Percentiles rank a stretch among this genome's conserved stretches.
Conservation (phyloP, 2,888 invertebrate species). For the Mamestra brassicae region DNA sequence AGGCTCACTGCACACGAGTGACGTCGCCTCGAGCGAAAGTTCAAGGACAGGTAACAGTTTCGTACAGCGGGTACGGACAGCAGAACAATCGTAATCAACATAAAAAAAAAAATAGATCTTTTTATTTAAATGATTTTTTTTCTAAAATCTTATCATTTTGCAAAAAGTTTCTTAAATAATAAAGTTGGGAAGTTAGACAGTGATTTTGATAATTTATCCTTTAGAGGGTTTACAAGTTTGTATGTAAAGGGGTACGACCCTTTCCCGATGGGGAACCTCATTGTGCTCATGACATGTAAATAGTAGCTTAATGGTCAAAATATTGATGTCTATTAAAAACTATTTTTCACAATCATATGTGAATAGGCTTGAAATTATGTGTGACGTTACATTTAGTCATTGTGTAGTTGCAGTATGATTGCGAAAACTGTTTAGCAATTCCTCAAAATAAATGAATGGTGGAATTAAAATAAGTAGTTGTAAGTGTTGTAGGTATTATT, state of each 20-base stretch:
- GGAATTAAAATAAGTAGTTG: slow-evolving; percentile 15
- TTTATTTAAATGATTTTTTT: no score
- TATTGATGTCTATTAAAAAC: slow-evolving; percentile 33
- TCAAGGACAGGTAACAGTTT: slow-evolving; percentile 64
- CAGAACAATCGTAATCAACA: slow-evolving; percentile 47
- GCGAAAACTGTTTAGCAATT: slow-evolving; percentile 38
- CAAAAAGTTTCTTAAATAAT: no score
- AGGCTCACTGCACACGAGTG: slow-evolving; percentile 36
- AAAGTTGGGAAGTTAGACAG: no score
- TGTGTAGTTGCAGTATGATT: slow-evolving; percentile 20
- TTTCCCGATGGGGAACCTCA: no score
- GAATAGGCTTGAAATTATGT: slow-evolving; percentile 22
- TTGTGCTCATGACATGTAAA: no score
- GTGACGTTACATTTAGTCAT: slow-evolving; percentile 42
- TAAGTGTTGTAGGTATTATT: background rate
- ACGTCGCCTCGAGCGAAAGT: slow-evolving; percentile 53
- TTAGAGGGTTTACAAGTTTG: no score
- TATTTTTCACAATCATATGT: background rate
- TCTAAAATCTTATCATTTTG: no score
- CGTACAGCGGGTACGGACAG: slow-evolving; percentile 45
- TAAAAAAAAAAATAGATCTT: background rate
- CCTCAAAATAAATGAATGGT: slow-evolving; percentile 14
- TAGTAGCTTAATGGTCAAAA: slow-evolving; percentile 8
- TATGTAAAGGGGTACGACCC: no score
- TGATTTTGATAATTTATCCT: no score